These are phyloP conservation scores for Symphodus melops DNA, from an alignment of 2,113 vertebrate genomes.

Conservation along the genomic window DNA sequence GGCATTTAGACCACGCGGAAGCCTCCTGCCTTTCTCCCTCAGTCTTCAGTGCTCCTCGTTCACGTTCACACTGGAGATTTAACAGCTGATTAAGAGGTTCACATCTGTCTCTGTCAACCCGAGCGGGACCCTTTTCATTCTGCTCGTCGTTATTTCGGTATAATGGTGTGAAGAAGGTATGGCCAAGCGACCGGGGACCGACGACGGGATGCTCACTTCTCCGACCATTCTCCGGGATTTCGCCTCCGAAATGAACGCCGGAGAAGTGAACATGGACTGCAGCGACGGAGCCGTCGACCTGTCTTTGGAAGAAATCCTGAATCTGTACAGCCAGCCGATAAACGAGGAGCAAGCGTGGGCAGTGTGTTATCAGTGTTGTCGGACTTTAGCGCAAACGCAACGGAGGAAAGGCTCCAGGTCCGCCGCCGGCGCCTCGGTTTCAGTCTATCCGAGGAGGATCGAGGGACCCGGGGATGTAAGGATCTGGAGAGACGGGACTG, in stretches of 20 bases:
- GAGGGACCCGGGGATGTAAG: conserved; percentile 86
- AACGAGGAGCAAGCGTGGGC: conserved; percentile 99
- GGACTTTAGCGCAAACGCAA: conserved; percentile 80
- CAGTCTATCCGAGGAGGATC: conserved; percentile 59
- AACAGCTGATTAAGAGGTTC: conserved; percentile 3
- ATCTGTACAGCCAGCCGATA: conserved; percentile 93
- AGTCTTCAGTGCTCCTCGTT: conserved; percentile 32
- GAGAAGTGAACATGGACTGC: conserved; percentile 68
- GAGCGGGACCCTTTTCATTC: neutral
- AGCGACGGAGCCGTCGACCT: conserved; percentile 82
- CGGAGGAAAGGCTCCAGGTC: conserved; percentile 72
- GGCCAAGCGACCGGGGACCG: conserved; percentile 75
- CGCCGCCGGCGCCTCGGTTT: conserved; percentile 42
- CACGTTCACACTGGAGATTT: conserved; percentile 19
- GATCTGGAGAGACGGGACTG: conserved; percentile 88
- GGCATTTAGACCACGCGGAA: conserved; percentile 69
- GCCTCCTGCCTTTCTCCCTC: fast-evolving
- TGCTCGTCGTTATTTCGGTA: neutral
- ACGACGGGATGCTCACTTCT: conserved; percentile 73
- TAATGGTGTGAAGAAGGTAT: conserved; percentile 68
- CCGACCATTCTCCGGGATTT: conserved; percentile 61
- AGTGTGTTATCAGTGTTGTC: conserved; percentile 94
- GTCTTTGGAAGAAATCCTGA: conserved; percentile 90
- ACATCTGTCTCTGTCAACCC: conserved; percentile 8
- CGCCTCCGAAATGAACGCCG: conserved; percentile 54